Evolutionary conservation across 2,888 invertebrate genomes (phyloP), one percentile per base, ranked within the genome.

Genomic region (Aplocera efformata): DNA sequence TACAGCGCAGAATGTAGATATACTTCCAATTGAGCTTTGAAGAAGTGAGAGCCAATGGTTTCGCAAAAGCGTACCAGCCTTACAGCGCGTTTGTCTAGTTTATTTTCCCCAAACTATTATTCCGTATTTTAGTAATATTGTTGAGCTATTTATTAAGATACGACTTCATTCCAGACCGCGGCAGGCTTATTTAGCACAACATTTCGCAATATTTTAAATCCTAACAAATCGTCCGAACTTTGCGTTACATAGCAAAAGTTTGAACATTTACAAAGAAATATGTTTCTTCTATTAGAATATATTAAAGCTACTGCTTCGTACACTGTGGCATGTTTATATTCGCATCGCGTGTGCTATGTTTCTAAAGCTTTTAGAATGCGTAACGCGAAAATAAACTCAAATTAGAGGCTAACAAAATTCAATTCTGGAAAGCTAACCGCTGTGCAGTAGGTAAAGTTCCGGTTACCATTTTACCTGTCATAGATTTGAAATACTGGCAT

Each of bases 241-340:
- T 66, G 55, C 62, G 60, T 64, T 60, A 64, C 60, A 63, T 64
- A 63, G 72, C 69, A 52, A 76, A 82, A 85, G 72, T 85, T 84
- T 67, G 72, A 73, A 77, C 79, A 77, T 85, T 54, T 83, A 83
- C 67, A 72, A 74, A 69, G 72, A 84, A 82, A 79, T 82, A 81
- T 77, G 74, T 73, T 79, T 74, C 75, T 71, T 79, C 79, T 82
- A 84, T 79, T 78, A 79, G 68, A 72, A 82, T 80, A 79, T 79
- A 78, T 78, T 39, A 32, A 22, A 32, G 53, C 52, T 51, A 66
- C 66, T 67, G 72, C 64, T 66, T 50, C 58, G 35, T 66, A 57
- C 58, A 56, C 61, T 54, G 59, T 72, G 67, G 71, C 74, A 71
- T 70, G 72, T 78, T 79, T 78, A 79, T 78, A 73, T 69, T 69